A percentile compares a stretch with the other conserved stretches of the same genome.
phyloP scores from a whole-genome alignment of 2,888 invertebrate genomes.

The Strigamia transsilvanica region DNA sequence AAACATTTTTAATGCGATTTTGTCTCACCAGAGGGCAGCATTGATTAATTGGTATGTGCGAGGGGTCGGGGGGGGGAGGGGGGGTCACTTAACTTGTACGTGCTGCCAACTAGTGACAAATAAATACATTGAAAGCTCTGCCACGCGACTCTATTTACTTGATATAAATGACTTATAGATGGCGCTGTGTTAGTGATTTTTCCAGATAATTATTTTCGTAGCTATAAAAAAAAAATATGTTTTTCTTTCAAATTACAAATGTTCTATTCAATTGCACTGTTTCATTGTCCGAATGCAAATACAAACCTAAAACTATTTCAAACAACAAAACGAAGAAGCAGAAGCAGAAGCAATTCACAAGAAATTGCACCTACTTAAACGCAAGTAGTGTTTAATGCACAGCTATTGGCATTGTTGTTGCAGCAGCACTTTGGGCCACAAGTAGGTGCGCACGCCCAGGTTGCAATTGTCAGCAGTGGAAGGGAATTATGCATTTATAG shows the following conservation, averaged over 20 bases:
- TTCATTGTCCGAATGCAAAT: background rate
- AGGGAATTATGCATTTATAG: background rate
- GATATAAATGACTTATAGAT: too few relatives aligned
- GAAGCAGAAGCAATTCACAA: background rate
- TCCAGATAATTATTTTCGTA: too few relatives aligned
- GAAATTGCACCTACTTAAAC: background rate
- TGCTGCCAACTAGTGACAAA: background rate
- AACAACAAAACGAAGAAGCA: background rate
- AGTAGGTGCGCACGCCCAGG: background rate
- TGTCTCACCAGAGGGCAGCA: too few relatives aligned
- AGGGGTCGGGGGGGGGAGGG: too few relatives aligned
- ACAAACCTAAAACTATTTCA: background rate
- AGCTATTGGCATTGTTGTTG: background rate
- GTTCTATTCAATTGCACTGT: too few relatives aligned
- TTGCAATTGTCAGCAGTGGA: background rate
- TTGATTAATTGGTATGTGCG: too few relatives aligned
- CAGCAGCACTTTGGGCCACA: background rate
- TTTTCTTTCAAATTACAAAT: too few relatives aligned
- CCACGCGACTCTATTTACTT: too few relatives aligned
- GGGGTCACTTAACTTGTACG: background rate
- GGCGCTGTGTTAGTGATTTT: too few relatives aligned
- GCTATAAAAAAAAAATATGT: too few relatives aligned
- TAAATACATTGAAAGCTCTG: too few relatives aligned
- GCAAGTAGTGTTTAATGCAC: background rate
- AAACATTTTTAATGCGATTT: too few relatives aligned